phyloP scores from a whole-genome alignment of 2,113 vertebrate species.

The Pyrgilauda ruficollis region DNA sequence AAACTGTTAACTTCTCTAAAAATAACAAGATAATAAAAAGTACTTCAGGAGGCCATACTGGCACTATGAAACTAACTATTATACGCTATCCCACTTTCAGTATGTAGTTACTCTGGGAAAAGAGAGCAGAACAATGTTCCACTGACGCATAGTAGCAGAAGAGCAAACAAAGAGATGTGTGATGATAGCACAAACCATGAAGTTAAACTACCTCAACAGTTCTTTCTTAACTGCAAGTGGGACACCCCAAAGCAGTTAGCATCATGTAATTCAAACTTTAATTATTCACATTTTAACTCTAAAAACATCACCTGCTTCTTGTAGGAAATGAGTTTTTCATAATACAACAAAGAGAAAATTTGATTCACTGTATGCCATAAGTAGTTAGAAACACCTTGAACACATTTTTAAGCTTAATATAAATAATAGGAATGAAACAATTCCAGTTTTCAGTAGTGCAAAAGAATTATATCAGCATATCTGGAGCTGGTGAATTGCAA shows the following conservation, averaged over 20 bases:
- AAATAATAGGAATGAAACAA: background rate
- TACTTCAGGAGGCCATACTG: slow-evolving; percentile 2
- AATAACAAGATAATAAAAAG: slow-evolving; percentile 24
- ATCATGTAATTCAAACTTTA: background rate
- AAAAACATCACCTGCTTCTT: background rate
- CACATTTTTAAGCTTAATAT: background rate
- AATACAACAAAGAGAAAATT: background rate
- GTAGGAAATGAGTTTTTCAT: slow-evolving; percentile 19
- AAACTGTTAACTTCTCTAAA: background rate
- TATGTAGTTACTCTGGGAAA: slow-evolving; percentile 37
- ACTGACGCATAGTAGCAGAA: background rate
- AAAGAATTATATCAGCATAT: background rate
- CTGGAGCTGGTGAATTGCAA: slow-evolving; percentile 11
- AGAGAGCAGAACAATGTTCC: slow-evolving; percentile 16
- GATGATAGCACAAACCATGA: slow-evolving; percentile 8
- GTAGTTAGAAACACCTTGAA: background rate
- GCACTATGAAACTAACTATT: slow-evolving; percentile 54
- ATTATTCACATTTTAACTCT: background rate
- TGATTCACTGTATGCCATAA: background rate
- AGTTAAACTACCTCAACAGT: slow-evolving; percentile 12
- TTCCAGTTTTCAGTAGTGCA: background rate
- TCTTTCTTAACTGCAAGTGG: background rate
- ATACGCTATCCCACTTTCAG: slow-evolving; percentile 33
- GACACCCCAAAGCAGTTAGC: background rate
- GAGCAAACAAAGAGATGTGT: slow-evolving; percentile 20